A percentile compares a stretch with the other conserved stretches of the same genome.
Evolutionary conservation across 2,797 vertebrate genomes (phyloP).

Genomic region (Hemitrygon akajei): DNA sequence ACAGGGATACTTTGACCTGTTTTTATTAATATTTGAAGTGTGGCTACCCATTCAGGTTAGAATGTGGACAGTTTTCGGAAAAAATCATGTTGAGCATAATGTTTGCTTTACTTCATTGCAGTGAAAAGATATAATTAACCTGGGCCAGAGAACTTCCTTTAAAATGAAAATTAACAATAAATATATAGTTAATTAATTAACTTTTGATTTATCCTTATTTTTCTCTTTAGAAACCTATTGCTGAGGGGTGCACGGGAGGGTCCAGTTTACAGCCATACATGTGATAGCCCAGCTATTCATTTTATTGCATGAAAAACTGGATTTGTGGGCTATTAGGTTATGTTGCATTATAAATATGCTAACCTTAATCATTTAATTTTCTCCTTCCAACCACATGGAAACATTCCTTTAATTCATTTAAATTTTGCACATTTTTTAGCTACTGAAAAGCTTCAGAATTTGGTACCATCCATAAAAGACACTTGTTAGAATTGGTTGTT

Average conservation of each 20-base stretch:
- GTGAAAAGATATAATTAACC: neutral
- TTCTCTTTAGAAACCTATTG: neutral
- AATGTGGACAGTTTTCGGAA: neutral
- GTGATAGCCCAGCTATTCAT: neutral
- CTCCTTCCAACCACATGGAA: no score
- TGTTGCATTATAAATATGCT: neutral
- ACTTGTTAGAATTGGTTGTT: neutral
- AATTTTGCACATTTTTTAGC: neutral
- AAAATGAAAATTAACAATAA: neutral
- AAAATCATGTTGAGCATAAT: neutral
- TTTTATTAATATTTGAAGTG: neutral
- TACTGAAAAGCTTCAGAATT: neutral
- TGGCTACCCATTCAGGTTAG: neutral
- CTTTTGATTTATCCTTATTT: neutral
- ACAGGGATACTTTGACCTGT: neutral
- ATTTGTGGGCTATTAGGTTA: neutral
- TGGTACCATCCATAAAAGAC: neutral
- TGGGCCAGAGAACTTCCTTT: neutral
- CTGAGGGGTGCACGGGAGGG: no score
- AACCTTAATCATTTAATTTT: neutral
- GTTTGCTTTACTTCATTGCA: neutral
- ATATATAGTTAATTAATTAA: no score
- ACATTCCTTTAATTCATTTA: neutral
- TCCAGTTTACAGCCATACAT: neutral
- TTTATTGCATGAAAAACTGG: neutral